These are phyloP conservation scores for Callyntrura sp. DNA, from an alignment of 2,888 invertebrate genomes.

Conservation along the genomic window DNA sequence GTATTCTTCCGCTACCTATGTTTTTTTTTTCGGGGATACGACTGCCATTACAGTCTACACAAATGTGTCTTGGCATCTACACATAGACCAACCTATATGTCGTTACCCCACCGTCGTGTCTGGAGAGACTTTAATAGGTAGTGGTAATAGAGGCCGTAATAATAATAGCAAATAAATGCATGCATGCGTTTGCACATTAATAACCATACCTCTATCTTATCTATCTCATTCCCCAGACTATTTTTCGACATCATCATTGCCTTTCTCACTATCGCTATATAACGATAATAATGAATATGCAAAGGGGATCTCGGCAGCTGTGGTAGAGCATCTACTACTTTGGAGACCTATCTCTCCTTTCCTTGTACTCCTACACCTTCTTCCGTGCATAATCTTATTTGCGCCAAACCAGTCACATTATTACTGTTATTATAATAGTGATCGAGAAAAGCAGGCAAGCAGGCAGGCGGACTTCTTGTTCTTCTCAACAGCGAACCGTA, in stretches of 20 bases:
- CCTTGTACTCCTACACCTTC: not conserved
- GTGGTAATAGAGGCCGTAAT: conserved; percentile 34
- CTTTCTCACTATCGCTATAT: conserved; percentile 32
- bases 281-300: conserved; percentile 66
- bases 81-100: too few species aligned
- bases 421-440: conserved; percentile 49
- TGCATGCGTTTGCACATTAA: conserved; percentile 53
- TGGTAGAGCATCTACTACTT: not conserved
- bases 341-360: not conserved
- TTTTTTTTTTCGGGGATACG: not conserved
- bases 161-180: conserved; percentile 48
- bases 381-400: conserved; percentile 30
- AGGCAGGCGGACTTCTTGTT: conserved; percentile 7
- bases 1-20: not conserved
- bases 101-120: not conserved
- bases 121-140: too few species aligned
- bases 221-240: conserved; percentile 40
- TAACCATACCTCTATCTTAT: conserved; percentile 29
- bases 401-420: conserved; percentile 11
- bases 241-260: conserved; percentile 52
- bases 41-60: not conserved
- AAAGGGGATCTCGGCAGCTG: conserved; percentile 44
- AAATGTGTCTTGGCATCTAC: not conserved
- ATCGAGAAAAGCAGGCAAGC: conserved; percentile 28
- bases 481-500: conserved; percentile 16